phyloP scores from a whole-genome alignment of 2,888 invertebrate genomes.

The Leptinotarsa haldemani region DNA sequence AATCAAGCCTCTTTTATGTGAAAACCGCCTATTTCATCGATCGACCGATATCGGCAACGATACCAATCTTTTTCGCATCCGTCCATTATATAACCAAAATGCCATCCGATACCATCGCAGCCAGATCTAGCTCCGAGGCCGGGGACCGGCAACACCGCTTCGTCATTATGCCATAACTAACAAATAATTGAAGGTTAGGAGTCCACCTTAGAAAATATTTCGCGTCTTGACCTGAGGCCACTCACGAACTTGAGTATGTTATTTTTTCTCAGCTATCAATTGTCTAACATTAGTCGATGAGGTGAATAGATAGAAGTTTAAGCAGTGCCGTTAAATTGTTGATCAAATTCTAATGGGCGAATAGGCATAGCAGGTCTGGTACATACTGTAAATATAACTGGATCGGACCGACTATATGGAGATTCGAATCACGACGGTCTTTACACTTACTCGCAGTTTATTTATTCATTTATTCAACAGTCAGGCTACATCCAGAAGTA shows the following conservation, averaged over 20 bases:
- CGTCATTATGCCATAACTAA: conserved; percentile 44
- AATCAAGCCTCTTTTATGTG: too few relatives aligned
- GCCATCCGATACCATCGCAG: neutral
- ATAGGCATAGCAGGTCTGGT: neutral
- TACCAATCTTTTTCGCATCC: too few relatives aligned
- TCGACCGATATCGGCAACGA: too few relatives aligned
- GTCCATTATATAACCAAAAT: neutral
- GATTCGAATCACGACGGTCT: conserved; percentile 5
- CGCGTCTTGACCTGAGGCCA: conserved; percentile 48
- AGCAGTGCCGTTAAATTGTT: conserved; percentile 25
- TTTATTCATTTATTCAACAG: neutral
- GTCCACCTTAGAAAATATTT: conserved; percentile 44
- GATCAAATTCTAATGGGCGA: conserved; percentile 23
- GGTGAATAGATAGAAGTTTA: conserved; percentile 36
- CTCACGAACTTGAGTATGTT: conserved; percentile 44
- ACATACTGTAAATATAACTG: conserved; percentile 16
- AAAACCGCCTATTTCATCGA: too few relatives aligned
- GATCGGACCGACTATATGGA: conserved; percentile 2
- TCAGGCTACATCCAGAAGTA: neutral
- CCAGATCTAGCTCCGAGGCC: conserved; percentile 1
- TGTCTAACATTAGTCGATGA: conserved; percentile 45
- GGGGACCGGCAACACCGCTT: conserved; percentile 1
- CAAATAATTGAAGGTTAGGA: conserved; percentile 49
- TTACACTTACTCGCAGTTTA: too few relatives aligned
- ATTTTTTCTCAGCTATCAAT: conserved; percentile 42